Percentiles rank a stretch among this genome's conserved stretches.
These are phyloP conservation scores for Drosophila sproati DNA, from an alignment of 1,140 invertebrate species.

Conservation along the genomic window DNA sequence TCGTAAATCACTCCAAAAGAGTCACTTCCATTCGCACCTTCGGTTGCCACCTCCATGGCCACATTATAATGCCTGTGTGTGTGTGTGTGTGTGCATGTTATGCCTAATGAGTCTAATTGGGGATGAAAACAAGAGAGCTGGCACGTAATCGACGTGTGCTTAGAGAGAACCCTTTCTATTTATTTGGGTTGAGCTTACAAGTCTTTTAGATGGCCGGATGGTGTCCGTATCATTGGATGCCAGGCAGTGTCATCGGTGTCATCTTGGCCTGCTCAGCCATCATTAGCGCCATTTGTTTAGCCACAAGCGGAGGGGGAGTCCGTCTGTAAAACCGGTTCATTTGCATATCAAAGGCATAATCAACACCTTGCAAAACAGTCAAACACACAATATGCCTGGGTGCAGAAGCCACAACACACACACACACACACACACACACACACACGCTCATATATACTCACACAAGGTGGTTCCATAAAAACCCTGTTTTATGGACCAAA, in stretches of 20 bases:
- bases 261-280: constrained; percentile 55
- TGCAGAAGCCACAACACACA: constrained; percentile 45
- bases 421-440: neutral
- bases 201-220: constrained; percentile 48
- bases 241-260: constrained; percentile 67
- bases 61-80: constrained; percentile 37
- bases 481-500: constrained; percentile 12
- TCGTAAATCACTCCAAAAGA: constrained; percentile 76
- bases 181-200: constrained; percentile 29
- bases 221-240: constrained; percentile 45
- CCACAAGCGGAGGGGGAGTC: constrained; percentile 7
- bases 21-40: constrained; percentile 62
- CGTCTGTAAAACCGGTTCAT: constrained; percentile 71
- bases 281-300: constrained; percentile 77
- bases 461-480: constrained; percentile 28
- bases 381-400: constrained; percentile 38
- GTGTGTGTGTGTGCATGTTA: constrained; percentile 1
- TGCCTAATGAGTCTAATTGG: constrained; percentile 79
- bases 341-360: constrained; percentile 83
- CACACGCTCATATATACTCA: neutral
- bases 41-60: constrained; percentile 22
- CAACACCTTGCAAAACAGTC: constrained; percentile 71
- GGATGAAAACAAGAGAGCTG: constrained; percentile 58
- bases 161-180: constrained; percentile 61
- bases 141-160: constrained; percentile 53